phyloP scores from a whole-genome alignment of 2,888 invertebrate genomes.

The Tridacna gigas region DNA sequence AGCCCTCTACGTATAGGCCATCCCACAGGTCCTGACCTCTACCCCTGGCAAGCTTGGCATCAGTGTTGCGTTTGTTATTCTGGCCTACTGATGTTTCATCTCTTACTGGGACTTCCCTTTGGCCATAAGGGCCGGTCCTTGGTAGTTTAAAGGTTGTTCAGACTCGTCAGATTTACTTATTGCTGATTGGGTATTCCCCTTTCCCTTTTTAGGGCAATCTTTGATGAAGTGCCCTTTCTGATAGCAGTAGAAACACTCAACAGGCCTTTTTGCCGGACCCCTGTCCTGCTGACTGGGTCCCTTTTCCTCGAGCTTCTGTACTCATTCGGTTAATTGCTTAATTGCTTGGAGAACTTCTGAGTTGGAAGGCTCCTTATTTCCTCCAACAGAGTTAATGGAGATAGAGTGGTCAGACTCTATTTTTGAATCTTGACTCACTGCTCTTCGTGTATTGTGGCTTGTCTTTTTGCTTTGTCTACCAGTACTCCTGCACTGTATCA shows the following conservation, averaged over 20 bases:
- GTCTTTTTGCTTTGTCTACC: too few species aligned
- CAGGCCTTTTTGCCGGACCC: not conserved
- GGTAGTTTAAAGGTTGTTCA: not conserved
- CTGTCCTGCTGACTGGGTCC: not conserved
- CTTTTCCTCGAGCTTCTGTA: not conserved
- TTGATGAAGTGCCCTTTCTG: conserved; percentile 9
- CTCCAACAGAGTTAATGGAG: too few species aligned
- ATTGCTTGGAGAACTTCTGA: not conserved
- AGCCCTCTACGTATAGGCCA: conserved; percentile 3
- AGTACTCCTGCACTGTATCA: too few species aligned
- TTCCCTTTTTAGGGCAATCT: not conserved
- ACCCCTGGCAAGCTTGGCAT: not conserved
- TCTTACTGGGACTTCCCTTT: not conserved
- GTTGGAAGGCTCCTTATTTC: not conserved
- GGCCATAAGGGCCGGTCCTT: not conserved
- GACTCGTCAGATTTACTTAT: not conserved
- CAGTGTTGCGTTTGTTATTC: not conserved
- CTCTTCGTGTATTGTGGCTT: too few species aligned
- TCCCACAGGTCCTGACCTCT: not conserved
- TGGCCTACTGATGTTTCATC: not conserved
- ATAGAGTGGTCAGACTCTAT: too few species aligned
- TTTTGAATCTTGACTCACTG: too few species aligned
- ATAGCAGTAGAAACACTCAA: not conserved
- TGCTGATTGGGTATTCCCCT: not conserved
- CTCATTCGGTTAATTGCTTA: not conserved